These are phyloP conservation scores for Astreopora myriophthalma DNA, from an alignment of 64 coral and sea anemone species.

Conservation along the genomic window DNA sequence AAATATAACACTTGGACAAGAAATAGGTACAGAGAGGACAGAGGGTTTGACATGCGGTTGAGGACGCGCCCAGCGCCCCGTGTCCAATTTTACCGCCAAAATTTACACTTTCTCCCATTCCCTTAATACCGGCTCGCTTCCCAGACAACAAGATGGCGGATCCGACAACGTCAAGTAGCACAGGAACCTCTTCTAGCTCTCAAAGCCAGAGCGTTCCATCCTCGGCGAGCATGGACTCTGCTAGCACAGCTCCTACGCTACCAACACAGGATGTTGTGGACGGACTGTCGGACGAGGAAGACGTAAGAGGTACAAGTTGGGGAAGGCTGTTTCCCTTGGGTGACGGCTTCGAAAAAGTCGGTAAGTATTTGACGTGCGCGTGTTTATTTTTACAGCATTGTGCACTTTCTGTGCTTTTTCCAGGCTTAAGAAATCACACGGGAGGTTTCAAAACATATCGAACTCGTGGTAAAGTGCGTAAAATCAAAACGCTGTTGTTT, in stretches of 20 bases:
- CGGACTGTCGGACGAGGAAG: conserved; percentile 61
- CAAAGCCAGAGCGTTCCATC: conserved; percentile 77
- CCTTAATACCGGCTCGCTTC: not conserved
- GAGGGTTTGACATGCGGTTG: not conserved
- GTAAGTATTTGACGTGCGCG: not conserved
- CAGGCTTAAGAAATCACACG: too few relatives aligned
- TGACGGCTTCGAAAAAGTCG: conserved; percentile 60
- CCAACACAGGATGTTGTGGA: conserved; percentile 73
- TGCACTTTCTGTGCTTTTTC: too few relatives aligned
- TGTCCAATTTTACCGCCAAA: conserved; percentile 3
- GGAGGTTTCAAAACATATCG: too few relatives aligned
- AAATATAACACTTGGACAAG: too few relatives aligned
- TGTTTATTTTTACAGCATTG: not conserved
- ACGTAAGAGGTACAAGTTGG: conserved; percentile 16
- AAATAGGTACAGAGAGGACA: too few relatives aligned
- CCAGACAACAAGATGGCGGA: not conserved
- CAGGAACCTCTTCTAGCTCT: conserved; percentile 47
- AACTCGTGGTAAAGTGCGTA: too few relatives aligned
- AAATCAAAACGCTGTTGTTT: too few relatives aligned
- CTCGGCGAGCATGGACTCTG: conserved; percentile 49
- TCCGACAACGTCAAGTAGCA: conserved; percentile 25
- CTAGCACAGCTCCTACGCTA: conserved; percentile 44
- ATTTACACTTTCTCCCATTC: not conserved
- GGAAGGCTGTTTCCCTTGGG: conserved; percentile 73
- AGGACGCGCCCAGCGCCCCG: not conserved